Percentiles rank a stretch among this genome's conserved stretches.
These are phyloP conservation scores for Potamarius usumacintae DNA, from an alignment of 2,113 vertebrate genomes.

Conservation along the genomic window DNA sequence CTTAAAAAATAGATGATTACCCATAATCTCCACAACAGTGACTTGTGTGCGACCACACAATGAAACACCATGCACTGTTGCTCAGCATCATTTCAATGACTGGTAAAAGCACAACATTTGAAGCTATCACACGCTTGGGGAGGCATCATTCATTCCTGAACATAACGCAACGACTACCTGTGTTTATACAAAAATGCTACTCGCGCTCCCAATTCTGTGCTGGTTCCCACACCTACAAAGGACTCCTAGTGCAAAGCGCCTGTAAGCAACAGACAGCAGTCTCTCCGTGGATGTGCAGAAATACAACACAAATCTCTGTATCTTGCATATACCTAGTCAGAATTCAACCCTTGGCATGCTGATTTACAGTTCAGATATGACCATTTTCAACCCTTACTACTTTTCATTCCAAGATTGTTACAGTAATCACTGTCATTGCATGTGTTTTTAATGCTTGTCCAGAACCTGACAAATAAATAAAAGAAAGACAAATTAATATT, in stretches of 20 bases:
- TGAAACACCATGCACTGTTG: constrained; percentile 55
- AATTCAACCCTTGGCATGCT: constrained; percentile 64
- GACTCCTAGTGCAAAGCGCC: constrained; percentile 70
- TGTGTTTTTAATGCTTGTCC: constrained; percentile 61
- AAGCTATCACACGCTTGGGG: constrained; percentile 43
- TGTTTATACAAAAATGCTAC: constrained; percentile 48
- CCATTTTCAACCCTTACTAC: constrained; percentile 47
- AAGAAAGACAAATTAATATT: constrained; percentile 63
- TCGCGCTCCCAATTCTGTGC: constrained; percentile 58
- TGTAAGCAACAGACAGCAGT: constrained; percentile 68
- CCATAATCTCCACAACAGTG: constrained; percentile 57
- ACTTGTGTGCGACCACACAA: constrained; percentile 39
- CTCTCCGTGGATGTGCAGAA: constrained; percentile 64
- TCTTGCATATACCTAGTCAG: constrained; percentile 63
- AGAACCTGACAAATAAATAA: constrained; percentile 66
- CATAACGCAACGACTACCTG: constrained; percentile 46
- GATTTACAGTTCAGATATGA: constrained; percentile 51
- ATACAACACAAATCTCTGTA: constrained; percentile 59
- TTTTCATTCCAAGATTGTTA: constrained; percentile 60
- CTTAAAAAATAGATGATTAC: constrained; percentile 65
- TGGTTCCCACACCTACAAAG: constrained; percentile 63
- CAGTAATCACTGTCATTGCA: constrained; percentile 61
- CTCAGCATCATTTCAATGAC: constrained; percentile 44
- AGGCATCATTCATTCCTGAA: constrained; percentile 53
- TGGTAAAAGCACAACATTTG: constrained; percentile 54